These are phyloP conservation scores for Coreoperca whiteheadi DNA, from an alignment of 2,113 vertebrate species.

Conservation along the genomic window DNA sequence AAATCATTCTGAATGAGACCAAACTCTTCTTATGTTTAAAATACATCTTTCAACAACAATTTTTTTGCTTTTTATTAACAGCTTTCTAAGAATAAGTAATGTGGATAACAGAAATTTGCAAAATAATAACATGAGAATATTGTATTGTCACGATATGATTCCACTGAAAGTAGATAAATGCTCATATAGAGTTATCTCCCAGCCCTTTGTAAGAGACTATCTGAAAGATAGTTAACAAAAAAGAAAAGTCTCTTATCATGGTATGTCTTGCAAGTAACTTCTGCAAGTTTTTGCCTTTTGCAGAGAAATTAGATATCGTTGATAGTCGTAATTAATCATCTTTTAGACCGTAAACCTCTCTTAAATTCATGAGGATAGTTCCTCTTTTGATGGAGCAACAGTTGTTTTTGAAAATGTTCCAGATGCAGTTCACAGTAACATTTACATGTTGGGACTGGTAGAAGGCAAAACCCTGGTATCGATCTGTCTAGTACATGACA, in stretches of 20 bases:
- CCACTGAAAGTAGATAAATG: no score
- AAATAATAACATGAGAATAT: neutral
- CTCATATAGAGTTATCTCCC: no score
- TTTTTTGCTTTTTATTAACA: neutral
- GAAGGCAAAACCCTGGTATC: conserved; percentile 13
- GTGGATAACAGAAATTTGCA: neutral
- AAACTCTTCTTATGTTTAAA: neutral
- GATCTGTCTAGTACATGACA: neutral
- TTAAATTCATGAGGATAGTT: neutral
- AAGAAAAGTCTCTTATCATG: neutral
- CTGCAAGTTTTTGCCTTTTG: neutral
- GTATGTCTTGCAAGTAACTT: neutral
- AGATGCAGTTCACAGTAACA: neutral
- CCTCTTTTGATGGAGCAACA: neutral
- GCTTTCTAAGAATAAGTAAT: no score
- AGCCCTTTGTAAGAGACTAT: no score
- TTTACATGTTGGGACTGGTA: neutral
- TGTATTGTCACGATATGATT: no score
- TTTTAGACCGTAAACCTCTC: neutral
- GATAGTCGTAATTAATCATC: neutral
- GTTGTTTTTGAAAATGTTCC: neutral
- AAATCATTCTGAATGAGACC: neutral
- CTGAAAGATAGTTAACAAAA: no score
- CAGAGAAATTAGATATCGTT: neutral
- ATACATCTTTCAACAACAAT: neutral